Evolutionary conservation across 2,113 vertebrate genomes (phyloP).

Genomic region (Apteryx mantelli): DNA sequence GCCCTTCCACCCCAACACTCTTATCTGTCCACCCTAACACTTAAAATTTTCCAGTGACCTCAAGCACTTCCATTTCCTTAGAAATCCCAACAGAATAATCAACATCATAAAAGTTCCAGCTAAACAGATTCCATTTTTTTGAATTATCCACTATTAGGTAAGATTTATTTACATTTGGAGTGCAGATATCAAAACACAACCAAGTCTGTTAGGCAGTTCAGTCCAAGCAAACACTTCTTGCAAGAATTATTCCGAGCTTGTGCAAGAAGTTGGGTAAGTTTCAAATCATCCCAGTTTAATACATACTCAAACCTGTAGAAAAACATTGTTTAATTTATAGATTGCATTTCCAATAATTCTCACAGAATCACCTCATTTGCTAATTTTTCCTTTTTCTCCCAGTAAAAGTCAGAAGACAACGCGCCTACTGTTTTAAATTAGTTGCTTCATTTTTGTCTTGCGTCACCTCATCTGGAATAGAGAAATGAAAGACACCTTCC

Average conservation of each 20-base stretch:
- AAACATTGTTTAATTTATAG: neutral
- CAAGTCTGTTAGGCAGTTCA: neutral
- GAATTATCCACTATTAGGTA: neutral
- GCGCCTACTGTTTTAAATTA: neutral
- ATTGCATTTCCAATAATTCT: neutral
- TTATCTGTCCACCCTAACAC: neutral
- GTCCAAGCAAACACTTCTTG: neutral
- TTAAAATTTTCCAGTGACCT: neutral
- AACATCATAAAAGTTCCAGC: neutral
- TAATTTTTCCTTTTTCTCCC: neutral
- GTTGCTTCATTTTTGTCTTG: conserved; percentile 16
- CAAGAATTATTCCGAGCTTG: neutral
- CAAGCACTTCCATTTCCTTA: neutral
- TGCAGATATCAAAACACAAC: neutral
- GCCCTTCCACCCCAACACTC: neutral
- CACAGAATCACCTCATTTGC: neutral
- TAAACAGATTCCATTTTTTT: neutral
- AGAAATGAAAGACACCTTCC: conserved; percentile 30
- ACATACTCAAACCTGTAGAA: neutral
- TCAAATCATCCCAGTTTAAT: neutral
- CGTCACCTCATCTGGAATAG: neutral
- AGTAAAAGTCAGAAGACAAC: neutral
- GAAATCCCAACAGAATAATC: neutral
- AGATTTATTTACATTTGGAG: neutral
- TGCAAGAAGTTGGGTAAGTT: neutral